These are phyloP conservation scores for Phymanthus crucifer DNA, from an alignment of 92 coral and sea anemone species.

Conservation along the genomic window DNA sequence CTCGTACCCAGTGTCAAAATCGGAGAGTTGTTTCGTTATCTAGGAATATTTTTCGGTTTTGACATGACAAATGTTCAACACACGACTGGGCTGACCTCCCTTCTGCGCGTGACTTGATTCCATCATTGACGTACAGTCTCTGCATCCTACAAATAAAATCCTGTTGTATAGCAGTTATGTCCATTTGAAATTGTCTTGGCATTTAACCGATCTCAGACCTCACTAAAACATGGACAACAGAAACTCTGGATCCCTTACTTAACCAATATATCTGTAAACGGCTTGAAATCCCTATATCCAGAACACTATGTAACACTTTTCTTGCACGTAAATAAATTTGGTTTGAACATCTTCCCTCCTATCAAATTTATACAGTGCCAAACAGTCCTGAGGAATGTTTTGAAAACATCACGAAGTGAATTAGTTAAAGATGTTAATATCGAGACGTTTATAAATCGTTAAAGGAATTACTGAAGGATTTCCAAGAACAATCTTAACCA, in stretches of 20 bases:
- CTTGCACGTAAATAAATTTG: constrained; percentile 40
- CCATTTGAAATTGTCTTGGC: constrained; percentile 43
- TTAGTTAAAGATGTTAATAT: constrained; percentile 23
- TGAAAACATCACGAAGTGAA: background rate
- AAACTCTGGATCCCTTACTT: constrained; percentile 32
- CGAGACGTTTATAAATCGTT: constrained; percentile 42
- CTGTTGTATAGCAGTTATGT: constrained; percentile 34
- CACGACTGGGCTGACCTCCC: too few species aligned
- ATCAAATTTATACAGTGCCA: too few species aligned
- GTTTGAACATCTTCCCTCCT: constrained; percentile 14
- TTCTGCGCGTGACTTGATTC: too few species aligned
- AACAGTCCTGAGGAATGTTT: too few species aligned
- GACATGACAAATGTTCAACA: too few species aligned
- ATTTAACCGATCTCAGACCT: constrained; percentile 44
- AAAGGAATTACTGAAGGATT: constrained; percentile 33
- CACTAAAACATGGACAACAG: constrained; percentile 42
- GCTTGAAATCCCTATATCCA: constrained; percentile 49
- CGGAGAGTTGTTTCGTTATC: too few species aligned
- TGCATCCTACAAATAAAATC: too few species aligned
- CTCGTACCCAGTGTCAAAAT: too few species aligned
- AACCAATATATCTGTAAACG: constrained; percentile 38
- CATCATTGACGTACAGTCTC: too few species aligned
- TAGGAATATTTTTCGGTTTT: too few species aligned
- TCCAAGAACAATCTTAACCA: constrained; percentile 16
- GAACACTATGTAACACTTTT: constrained; percentile 33